Evolutionary conservation across 2,888 invertebrate species (phyloP).

Genomic region (Cosmia pyralina): DNA sequence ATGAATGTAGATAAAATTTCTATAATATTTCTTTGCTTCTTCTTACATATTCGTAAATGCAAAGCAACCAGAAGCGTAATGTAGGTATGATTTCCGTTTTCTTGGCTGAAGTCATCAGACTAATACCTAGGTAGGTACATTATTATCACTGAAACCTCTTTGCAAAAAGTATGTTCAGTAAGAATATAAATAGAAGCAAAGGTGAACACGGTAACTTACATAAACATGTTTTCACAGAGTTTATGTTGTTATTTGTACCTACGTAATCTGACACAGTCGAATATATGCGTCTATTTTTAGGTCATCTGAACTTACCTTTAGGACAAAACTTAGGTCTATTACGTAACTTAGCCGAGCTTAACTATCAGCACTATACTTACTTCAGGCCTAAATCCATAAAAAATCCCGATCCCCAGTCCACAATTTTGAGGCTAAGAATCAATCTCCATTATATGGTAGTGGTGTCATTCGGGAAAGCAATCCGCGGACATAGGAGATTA

Average conservation of each 20-base stretch:
- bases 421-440: slow-evolving; percentile 61
- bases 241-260: too few relatives aligned
- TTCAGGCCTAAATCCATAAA: slow-evolving; percentile 52
- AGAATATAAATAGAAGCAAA: too few relatives aligned
- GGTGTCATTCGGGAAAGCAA: slow-evolving; percentile 69
- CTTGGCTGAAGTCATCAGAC: too few relatives aligned
- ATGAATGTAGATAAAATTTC: too few relatives aligned
- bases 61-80: too few relatives aligned
- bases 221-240: too few relatives aligned
- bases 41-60: background rate
- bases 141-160: background rate
- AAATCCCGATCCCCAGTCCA: slow-evolving; percentile 26
- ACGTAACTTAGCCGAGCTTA: slow-evolving; percentile 10
- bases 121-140: background rate
- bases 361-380: slow-evolving; percentile 26
- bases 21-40: background rate
- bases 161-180: too few relatives aligned
- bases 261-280: too few relatives aligned
- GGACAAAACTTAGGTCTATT: background rate
- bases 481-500: slow-evolving; percentile 72
- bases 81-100: background rate
- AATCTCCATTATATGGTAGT: slow-evolving; percentile 66
- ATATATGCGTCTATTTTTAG: background rate
- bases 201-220: too few relatives aligned
- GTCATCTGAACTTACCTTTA: background rate